Evolutionary conservation across 2,113 vertebrate genomes (phyloP).

Genomic region (Pycnonotus jocosus): DNA sequence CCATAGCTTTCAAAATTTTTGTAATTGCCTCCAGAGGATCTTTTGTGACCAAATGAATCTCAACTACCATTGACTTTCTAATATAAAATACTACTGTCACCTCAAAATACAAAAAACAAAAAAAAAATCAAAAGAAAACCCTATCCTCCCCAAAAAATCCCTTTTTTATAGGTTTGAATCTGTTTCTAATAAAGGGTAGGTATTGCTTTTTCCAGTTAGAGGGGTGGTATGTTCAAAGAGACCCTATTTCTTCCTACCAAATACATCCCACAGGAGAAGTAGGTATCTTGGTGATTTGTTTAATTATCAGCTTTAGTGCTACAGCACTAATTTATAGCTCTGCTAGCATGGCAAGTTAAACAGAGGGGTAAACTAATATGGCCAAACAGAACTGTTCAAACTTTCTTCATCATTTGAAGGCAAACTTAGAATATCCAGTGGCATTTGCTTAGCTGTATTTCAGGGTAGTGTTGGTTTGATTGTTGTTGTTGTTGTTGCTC

Average conservation of each 20-base stretch:
- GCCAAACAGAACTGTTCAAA: background rate
- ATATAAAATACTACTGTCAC: background rate
- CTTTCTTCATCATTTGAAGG: background rate
- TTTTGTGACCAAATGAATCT: background rate
- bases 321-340: background rate
- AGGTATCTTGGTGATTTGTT: background rate
- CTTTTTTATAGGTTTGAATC: background rate
- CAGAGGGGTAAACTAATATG: background rate
- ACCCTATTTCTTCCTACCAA: background rate
- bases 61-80: background rate
- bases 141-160: background rate
- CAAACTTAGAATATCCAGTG: background rate
- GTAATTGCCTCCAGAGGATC: background rate
- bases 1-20: background rate
- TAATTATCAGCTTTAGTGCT: background rate
- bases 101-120: background rate
- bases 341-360: background rate
- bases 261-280: rapidly evolving
- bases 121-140: background rate
- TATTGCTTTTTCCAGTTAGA: background rate
- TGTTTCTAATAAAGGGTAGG: background rate
- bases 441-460: background rate
- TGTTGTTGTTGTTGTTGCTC: too few species aligned
- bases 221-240: background rate
- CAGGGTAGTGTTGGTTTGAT: too few species aligned